Percentiles rank a stretch among this genome's conserved stretches.
Evolutionary conservation across 2,888 invertebrate genomes (phyloP).

Genomic region (Cerastis rubricosa): DNA sequence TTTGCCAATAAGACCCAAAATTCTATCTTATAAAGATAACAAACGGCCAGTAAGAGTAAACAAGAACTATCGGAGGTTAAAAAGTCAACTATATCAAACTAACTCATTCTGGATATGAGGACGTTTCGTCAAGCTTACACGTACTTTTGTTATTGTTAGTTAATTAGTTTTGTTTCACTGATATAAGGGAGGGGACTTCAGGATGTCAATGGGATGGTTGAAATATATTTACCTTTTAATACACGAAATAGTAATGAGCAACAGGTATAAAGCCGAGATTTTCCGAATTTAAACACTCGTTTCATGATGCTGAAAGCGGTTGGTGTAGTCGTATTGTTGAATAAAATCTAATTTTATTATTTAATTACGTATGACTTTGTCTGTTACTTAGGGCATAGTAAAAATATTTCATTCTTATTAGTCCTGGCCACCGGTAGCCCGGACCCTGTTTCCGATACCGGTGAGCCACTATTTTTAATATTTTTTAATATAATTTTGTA

Average conservation of each 20-base stretch:
- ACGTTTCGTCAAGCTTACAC: conserved; percentile 20
- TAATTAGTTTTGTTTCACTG: not conserved
- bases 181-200: not conserved
- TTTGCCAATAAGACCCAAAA: conserved; percentile 2
- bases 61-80: conserved; percentile 56
- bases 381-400: not conserved
- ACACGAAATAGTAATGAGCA: too few relatives aligned
- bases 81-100: conserved; percentile 53
- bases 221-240: too few relatives aligned
- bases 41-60: conserved; percentile 38
- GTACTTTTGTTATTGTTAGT: conserved; percentile 8
- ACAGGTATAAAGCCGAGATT: too few relatives aligned
- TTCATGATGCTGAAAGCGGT: too few relatives aligned
- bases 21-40: conserved; percentile 10
- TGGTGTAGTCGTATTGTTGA: too few relatives aligned
- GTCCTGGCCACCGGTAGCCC: too few relatives aligned
- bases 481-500: too few relatives aligned
- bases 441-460: too few relatives aligned
- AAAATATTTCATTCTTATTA: not conserved
- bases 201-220: too few relatives aligned
- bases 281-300: too few relatives aligned
- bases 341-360: not conserved
- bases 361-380: not conserved
- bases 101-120: conserved; percentile 60
- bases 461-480: too few relatives aligned